Conservation (phyloP, 2,113 vertebrate genomes). For the Sylvicapra grimmia region DNA sequence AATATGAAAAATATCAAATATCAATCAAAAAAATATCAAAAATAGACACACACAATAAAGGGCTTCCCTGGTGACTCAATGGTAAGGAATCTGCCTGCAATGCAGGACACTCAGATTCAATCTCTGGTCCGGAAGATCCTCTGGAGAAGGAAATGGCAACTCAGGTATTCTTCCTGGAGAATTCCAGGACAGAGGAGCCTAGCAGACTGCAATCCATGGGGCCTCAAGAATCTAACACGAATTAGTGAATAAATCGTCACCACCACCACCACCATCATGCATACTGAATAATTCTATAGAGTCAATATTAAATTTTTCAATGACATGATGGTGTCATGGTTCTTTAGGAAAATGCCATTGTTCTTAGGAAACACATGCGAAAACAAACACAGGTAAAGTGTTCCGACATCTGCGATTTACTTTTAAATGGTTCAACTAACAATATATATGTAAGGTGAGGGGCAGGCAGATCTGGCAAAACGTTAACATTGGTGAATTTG, state of each 20-base stretch:
- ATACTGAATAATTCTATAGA: not conserved
- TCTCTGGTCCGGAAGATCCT: not conserved
- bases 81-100: not conserved
- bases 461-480: not conserved
- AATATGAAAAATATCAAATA: not conserved
- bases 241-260: not conserved
- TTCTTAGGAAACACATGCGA: not conserved
- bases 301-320: not conserved
- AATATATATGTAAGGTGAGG: not conserved
- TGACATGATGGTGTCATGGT: not conserved
- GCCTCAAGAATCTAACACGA: rapidly evolving
- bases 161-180: not conserved
- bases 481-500: not conserved
- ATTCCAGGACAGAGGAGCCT: not conserved
- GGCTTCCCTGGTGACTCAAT: not conserved
- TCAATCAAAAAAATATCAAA: not conserved
- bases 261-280: not conserved
- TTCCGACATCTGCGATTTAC: not conserved
- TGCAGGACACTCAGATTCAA: not conserved
- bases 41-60: not conserved
- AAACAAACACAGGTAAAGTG: not conserved
- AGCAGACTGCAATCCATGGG: too few relatives aligned
- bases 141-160: not conserved
- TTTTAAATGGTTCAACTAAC: not conserved
- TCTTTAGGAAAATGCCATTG: not conserved